phyloP scores from a whole-genome alignment of 2,888 invertebrate species.

The Luperina testacea region DNA sequence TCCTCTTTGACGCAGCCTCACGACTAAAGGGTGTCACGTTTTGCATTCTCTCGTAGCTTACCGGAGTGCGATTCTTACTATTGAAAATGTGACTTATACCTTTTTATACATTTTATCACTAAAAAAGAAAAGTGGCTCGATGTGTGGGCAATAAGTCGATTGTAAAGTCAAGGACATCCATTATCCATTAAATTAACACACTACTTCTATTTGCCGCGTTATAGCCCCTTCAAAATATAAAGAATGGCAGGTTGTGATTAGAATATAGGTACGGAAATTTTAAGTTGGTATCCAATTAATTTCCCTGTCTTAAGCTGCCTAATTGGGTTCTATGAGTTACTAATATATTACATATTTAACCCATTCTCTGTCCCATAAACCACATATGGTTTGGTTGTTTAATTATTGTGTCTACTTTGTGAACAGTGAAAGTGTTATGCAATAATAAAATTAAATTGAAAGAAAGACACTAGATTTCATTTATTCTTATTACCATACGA shows the following conservation, averaged over 20 bases:
- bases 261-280: not conserved
- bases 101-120: constrained; percentile 65
- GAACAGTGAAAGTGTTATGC: not conserved
- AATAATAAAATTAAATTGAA: not conserved
- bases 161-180: no score
- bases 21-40: constrained; percentile 78
- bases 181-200: not conserved
- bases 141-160: not conserved
- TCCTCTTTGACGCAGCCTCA: constrained; percentile 78
- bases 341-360: not conserved
- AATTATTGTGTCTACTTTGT: no score
- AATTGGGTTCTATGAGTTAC: no score
- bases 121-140: constrained; percentile 48
- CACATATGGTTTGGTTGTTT: no score
- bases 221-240: not conserved
- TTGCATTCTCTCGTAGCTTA: constrained; percentile 74
- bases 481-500: not conserved
- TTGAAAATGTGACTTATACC: constrained; percentile 72
- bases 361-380: no score
- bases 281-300: not conserved
- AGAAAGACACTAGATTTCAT: not conserved
- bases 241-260: not conserved
- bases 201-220: not conserved
- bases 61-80: constrained; percentile 72
- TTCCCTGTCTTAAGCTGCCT: not conserved